Evolutionary conservation across 2,888 invertebrate species (phyloP), one percentile per base, ranked within the genome.

Genomic region (Acholoe squamosa): DNA sequence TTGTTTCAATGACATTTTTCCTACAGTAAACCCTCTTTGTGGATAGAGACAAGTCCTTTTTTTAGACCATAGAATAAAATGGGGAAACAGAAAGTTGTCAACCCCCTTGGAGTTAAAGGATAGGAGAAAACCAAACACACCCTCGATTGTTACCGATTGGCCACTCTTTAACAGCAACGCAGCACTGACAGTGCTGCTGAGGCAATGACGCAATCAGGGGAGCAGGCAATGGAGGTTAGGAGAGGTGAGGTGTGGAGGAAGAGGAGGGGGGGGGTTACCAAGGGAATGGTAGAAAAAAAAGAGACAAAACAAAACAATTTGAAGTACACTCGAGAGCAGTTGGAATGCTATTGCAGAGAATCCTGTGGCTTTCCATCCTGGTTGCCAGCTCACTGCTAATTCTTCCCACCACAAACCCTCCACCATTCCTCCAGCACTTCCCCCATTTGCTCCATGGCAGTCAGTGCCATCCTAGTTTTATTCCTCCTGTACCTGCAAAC

Each of bases 291-390:
- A 25, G 76, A 31, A 31, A 28, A 31, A 28, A 28, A 31, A n/a
- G 33, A 71, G 31, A 71, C 7, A 80, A 43, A 80, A 80, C 31
- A 43, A 33, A 43, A 22, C 80, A 43, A 34, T 34, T 33, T 80
- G 80, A 80, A 43, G 80, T 43, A 80, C 80, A n/a, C 12, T 34
- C n/a, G 22, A 43, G 80, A 80, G 80, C 80, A 22, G 43, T 34
- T 43, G 80, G 80, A 80, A 80, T 80, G 80, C 80, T 80, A 80
- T 43, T 80, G 80, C 80, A 19, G 43, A 71, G 71, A 71, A 28
- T 71, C 31, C 31, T 71, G 71, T 28, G 71, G 71, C 61, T 71
- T 71, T 71, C 19, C n/a, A 25, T 28, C 25, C 28, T 25, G 31
- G 31, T 71, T 71, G 28, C 71, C 71, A 28, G 71, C 25, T 28